Base-by-base conservation (phyloP, 1,140 invertebrate genomes). In the Platyura marginata region DNA sequence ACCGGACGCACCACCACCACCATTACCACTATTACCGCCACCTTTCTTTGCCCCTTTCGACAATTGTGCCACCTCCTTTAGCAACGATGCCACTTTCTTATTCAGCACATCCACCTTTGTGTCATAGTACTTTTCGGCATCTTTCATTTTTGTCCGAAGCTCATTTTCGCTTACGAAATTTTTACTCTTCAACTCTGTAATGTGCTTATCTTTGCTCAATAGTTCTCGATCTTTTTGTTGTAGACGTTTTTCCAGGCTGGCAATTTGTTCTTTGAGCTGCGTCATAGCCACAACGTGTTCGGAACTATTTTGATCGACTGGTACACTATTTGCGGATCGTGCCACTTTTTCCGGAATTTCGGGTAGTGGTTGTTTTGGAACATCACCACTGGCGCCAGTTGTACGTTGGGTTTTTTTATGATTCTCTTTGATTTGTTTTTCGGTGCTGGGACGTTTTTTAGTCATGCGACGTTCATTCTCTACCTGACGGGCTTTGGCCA, bases 241-340 rank as follows among this genome's bases (percentile, higher is more conserved):
- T 3, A 95, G 66, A 52, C 88, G 84, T 59, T 91, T 93, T 58
- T 94, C 84, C n/a, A 95, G 63, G 53, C 77, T 79, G 23, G 88
- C 86, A 49, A 95, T 91, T 54, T 92, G 82, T 61, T 96, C 92
- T 55, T 86, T 87, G 1, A 97, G 70, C 59, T 93, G 87, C 13
- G 90, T 93, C 58, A 94, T 85, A 1, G 87, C 86, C 9, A 93
- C 87, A 19, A 95, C 81, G 56, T 94, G 88, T 61, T 96, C 91
- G 1, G 86, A 87, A 55, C 80, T 87, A 51, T 84, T 86, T 1
- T 84, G 81, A 64, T 92, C 88, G 33, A 78, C 51, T 50, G 45
- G 52, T 10, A 61, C 57, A 25, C 52, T 44, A 18, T 39, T 39
- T 3, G 41, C 21, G 21, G 19, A 72, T 15, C 57, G 55, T n/a